Percentiles rank a stretch among this genome's conserved stretches.
phyloP scores from a whole-genome alignment of 2,888 invertebrate genomes.

The Plemyria rubiginata region DNA sequence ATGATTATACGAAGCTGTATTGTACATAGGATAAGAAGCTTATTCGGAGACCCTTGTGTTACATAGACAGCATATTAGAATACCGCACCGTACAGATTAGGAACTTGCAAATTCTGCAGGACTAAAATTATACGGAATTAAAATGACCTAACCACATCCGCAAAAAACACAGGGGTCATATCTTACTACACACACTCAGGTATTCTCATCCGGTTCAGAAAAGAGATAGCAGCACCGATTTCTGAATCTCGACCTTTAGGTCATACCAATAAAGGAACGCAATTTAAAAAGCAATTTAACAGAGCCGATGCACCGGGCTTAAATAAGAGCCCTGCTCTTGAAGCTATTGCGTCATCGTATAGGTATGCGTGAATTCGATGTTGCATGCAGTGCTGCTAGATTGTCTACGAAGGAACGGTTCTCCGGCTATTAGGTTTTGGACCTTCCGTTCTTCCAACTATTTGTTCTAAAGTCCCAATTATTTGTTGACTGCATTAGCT shows the following conservation, averaged over 20 bases:
- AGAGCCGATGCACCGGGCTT: conserved; percentile 38
- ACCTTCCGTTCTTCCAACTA: background rate
- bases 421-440: background rate
- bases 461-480: background rate
- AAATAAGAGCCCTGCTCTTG: conserved; percentile 30
- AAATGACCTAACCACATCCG: background rate
- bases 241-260: conserved; percentile 30
- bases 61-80: background rate
- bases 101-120: background rate
- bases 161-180: conserved; percentile 11
- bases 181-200: background rate
- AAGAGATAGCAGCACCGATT: conserved; percentile 18
- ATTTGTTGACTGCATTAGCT: background rate
- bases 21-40: background rate
- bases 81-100: background rate
- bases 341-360: conserved; percentile 38
- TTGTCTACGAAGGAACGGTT: background rate
- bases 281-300: conserved; percentile 44
- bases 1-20: conserved; percentile 33
- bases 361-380: conserved; percentile 65
- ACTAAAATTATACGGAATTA: conserved; percentile 1
- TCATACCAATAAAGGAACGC: conserved; percentile 32
- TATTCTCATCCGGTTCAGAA: conserved; percentile 8
- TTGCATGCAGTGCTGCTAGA: conserved; percentile 44
- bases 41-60: background rate